Evolutionary conservation across 1,140 invertebrate genomes (phyloP).

Genomic region (Yoshiicerus persimilis): DNA sequence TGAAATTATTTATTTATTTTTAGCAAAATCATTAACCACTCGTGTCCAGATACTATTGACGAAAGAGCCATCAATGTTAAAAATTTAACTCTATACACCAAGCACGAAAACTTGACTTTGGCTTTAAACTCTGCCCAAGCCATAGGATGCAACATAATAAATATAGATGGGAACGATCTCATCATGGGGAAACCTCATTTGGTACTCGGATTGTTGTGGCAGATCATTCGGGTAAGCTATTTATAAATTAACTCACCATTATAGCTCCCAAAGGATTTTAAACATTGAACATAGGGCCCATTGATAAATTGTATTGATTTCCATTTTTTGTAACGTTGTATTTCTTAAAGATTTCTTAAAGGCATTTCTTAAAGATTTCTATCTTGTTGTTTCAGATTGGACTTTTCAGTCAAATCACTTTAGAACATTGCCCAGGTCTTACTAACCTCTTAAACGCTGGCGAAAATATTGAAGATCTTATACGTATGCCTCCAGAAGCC

Average conservation of each 20-base stretch:
- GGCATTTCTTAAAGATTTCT: too few relatives aligned
- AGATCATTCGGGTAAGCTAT: conserved; percentile 81
- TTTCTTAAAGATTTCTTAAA: too few relatives aligned
- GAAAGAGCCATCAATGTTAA: conserved; percentile 98
- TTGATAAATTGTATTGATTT: too few relatives aligned
- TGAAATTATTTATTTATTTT: conserved; percentile 50
- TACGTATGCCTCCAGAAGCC: conserved; percentile 92
- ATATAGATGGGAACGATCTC: conserved; percentile 96
- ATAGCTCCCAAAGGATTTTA: too few relatives aligned
- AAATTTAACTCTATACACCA: conserved; percentile 91
- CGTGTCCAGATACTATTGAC: conserved; percentile 97
- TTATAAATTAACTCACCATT: neutral
- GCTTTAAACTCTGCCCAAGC: conserved; percentile 92
- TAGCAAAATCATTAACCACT: conserved; percentile 98
- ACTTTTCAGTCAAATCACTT: conserved; percentile 95
- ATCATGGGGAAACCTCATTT: conserved; percentile 93
- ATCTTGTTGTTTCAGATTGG: conserved; percentile 68
- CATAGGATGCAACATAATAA: conserved; percentile 98
- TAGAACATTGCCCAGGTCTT: conserved; percentile 94
- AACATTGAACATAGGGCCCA: too few relatives aligned
- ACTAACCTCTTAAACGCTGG: conserved; percentile 83
- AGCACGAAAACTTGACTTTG: conserved; percentile 93
- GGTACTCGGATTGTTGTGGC: conserved; percentile 95
- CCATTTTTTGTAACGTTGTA: too few relatives aligned
- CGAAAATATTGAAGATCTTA: conserved; percentile 91